Evolutionary conservation across 1,140 invertebrate genomes (phyloP).

Genomic region (Maconellicoccus hirsutus): DNA sequence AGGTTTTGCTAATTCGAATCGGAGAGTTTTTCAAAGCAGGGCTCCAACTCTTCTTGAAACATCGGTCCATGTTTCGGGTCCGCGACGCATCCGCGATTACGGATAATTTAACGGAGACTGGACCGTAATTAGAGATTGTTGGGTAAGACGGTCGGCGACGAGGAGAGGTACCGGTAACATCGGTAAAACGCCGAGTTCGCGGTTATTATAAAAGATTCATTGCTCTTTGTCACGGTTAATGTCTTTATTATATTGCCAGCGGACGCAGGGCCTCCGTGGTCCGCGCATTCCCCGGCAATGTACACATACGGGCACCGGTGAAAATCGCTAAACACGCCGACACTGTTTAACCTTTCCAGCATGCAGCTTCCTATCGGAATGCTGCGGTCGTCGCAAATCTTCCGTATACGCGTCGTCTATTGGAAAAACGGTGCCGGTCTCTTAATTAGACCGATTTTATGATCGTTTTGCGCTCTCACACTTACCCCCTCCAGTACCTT

Average conservation of each 20-base stretch:
- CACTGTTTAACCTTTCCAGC: no score
- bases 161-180: no score
- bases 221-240: constrained; percentile 22
- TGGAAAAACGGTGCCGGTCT: no score
- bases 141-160: not conserved
- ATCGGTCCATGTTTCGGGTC: not conserved
- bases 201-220: constrained; percentile 22
- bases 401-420: no score
- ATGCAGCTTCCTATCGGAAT: not conserved
- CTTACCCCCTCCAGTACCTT: no score
- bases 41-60: not conserved
- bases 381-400: no score
- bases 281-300: not conserved
- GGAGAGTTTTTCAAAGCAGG: no score
- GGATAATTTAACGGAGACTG: not conserved
- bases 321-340: no score
- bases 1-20: no score
- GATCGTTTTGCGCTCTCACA: no score
- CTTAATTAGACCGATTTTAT: no score
- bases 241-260: constrained; percentile 15
- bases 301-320: no score
- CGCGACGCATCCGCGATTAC: not conserved
- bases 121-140: constrained; percentile 2
- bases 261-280: not conserved
- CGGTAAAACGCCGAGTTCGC: not conserved